phyloP scores from a whole-genome alignment of 2,113 vertebrate genomes.

The Clarias macrocephalus region DNA sequence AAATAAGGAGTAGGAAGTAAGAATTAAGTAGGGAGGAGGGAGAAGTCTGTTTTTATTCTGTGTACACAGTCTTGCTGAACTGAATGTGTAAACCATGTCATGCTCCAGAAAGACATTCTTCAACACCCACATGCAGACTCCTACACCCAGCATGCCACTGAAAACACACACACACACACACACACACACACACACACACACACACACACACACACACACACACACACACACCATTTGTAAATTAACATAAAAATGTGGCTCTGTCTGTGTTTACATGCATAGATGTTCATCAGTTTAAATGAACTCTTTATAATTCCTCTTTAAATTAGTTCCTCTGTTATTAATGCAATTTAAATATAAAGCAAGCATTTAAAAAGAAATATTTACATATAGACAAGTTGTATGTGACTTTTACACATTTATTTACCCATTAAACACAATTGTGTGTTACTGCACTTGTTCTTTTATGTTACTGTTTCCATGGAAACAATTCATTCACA shows the following conservation, averaged over 20 bases:
- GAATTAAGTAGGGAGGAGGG: not conserved
- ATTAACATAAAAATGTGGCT: not conserved
- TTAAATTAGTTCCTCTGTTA: not conserved
- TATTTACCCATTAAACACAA: no score
- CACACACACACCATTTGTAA: not conserved
- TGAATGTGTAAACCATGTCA: not conserved
- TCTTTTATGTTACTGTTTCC: not conserved
- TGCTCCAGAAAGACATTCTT: not conserved
- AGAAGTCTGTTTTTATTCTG: not conserved
- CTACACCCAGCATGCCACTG: slow-evolving; percentile 1
- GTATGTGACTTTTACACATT: no score
- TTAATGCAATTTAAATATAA: not conserved
- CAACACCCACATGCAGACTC: slow-evolving; percentile 1
- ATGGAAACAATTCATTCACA: not conserved
- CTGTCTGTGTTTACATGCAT: not conserved
- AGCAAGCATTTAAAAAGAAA: not conserved
- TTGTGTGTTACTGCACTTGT: not conserved
- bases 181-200: slow-evolving; percentile 17
- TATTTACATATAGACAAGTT: not conserved
- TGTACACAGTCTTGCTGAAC: not conserved
- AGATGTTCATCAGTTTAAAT: not conserved
- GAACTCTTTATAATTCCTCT: not conserved
- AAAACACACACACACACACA: slow-evolving; percentile 7
- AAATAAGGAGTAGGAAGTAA: not conserved
- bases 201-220: slow-evolving; percentile 7